A percentile compares a stretch with the other conserved stretches of the same genome.
phyloP scores from a whole-genome alignment of 2,113 vertebrate genomes.

The Aegithalos caudatus region DNA sequence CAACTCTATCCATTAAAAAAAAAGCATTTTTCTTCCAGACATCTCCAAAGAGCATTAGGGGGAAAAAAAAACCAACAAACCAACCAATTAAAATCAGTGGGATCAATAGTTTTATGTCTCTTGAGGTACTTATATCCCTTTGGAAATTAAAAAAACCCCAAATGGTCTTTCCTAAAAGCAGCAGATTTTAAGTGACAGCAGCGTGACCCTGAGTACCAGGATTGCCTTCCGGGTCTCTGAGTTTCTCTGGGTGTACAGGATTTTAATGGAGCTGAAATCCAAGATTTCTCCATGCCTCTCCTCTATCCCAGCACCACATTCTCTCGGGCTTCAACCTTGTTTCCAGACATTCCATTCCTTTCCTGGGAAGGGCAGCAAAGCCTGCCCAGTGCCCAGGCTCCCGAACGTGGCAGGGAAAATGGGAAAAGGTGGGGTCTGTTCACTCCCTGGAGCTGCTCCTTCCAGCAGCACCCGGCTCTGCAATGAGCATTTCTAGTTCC shows the following conservation, averaged over 20 bases:
- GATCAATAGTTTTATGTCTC: background rate
- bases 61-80: background rate
- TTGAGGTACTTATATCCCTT: background rate
- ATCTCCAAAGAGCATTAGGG: background rate
- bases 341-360: background rate
- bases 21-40: background rate
- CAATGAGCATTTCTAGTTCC: background rate
- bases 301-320: background rate
- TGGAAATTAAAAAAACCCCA: background rate
- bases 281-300: background rate
- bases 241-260: background rate
- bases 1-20: background rate
- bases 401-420: accelerated
- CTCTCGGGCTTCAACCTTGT: background rate
- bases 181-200: background rate
- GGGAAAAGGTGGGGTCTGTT: background rate
- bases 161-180: background rate
- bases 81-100: background rate
- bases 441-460: background rate
- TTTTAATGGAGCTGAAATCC: background rate
- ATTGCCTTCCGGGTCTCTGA: background rate
- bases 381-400: background rate
- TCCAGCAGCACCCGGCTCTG: background rate
- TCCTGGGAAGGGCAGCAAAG: background rate
- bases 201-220: background rate